Evolutionary conservation across 2,797 vertebrate genomes (phyloP).

Genomic region (Pachyuromys duprasi): DNA sequence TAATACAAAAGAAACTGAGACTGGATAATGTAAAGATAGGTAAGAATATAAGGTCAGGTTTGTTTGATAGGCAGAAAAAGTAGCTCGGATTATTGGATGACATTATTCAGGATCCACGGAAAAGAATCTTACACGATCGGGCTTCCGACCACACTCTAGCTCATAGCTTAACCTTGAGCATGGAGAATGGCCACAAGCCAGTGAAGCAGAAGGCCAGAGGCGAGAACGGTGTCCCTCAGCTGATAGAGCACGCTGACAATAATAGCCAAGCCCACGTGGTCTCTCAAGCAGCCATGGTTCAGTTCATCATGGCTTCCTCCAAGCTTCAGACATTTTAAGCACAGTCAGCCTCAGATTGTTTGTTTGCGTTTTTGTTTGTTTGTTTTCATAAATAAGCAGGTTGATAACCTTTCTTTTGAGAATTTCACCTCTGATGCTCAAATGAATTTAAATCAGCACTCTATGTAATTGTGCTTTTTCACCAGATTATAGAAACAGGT

Average conservation of each 20-base stretch:
- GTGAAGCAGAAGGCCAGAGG: background rate
- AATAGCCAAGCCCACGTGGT: background rate
- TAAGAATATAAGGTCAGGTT: background rate
- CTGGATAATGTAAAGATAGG: background rate
- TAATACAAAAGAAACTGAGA: conserved; percentile 37
- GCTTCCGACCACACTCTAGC: background rate
- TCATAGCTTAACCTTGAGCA: conserved; percentile 62
- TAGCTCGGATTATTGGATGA: background rate
- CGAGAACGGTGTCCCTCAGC: conserved; percentile 20
- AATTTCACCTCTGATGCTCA: conserved; percentile 51
- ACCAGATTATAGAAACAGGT: background rate
- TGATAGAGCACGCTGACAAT: background rate
- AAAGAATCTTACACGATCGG: background rate
- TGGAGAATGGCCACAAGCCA: background rate
- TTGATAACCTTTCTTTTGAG: conserved; percentile 53
- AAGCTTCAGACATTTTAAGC: conserved; percentile 37
- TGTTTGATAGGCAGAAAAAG: conserved; percentile 10
- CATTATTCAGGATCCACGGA: background rate
- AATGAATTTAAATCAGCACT: conserved; percentile 20
- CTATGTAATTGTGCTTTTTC: conserved; percentile 15
- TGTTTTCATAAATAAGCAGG: conserved; percentile 44
- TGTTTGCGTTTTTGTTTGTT: background rate
- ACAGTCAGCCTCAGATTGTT: conserved; percentile 40
- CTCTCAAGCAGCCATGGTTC: background rate
- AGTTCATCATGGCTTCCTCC: background rate